Evolutionary conservation across 2,113 vertebrate species (phyloP).

Genomic region (Ochotona princeps): DNA sequence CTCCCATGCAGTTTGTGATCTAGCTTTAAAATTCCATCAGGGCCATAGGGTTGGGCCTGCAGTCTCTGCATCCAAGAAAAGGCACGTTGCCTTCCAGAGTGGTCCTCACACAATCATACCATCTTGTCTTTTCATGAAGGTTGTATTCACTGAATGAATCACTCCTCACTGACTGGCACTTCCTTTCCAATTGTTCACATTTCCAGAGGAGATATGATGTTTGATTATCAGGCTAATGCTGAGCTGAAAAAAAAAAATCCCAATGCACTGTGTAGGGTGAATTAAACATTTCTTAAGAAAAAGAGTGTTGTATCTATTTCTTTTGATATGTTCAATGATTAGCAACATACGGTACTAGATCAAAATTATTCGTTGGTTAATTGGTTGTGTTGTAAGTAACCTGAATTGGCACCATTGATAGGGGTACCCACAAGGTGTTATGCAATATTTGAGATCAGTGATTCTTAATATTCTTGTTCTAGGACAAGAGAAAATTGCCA

Average conservation of each 20-base stretch:
- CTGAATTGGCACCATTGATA: background rate
- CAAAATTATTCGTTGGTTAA: background rate
- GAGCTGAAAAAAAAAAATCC: background rate
- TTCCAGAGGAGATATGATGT: background rate
- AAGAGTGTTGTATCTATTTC: background rate
- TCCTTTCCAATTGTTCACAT: background rate
- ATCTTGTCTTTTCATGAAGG: background rate
- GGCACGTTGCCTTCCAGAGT: background rate
- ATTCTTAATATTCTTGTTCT: background rate
- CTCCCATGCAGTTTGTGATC: constrained; percentile 40
- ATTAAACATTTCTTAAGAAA: background rate
- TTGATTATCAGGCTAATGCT: background rate
- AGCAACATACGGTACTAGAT: background rate
- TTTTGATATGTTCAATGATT: background rate
- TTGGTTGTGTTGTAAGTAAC: background rate
- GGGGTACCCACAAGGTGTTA: background rate
- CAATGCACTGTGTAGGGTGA: background rate
- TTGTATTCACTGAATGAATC: background rate
- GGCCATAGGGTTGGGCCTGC: background rate
- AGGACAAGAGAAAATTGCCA: background rate
- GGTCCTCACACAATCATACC: accelerated
- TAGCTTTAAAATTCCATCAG: constrained; percentile 15
- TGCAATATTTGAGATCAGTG: background rate
- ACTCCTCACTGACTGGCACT: background rate
- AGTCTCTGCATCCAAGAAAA: background rate